A percentile compares a stretch with the other conserved stretches of the same genome.
These are phyloP conservation scores for Tachina fera DNA, from an alignment of 2,888 invertebrate species.

Conservation along the genomic window DNA sequence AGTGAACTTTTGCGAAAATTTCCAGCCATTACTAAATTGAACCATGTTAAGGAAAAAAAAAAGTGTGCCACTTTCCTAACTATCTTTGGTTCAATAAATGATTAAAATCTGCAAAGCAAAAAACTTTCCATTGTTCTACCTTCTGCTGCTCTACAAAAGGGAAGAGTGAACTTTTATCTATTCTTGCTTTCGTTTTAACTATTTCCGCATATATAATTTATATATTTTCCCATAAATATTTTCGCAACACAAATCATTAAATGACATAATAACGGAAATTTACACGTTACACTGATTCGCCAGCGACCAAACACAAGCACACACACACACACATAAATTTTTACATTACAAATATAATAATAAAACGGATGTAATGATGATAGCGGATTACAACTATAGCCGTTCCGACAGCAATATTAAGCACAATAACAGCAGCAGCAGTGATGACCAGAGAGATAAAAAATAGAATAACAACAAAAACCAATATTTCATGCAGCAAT, in stretches of 20 bases:
- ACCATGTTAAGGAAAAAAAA: not conserved
- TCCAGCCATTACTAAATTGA: slow-evolving; percentile 27
- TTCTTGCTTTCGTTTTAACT: not conserved
- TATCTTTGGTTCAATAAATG: slow-evolving; percentile 31
- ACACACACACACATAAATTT: not conserved
- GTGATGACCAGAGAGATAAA: slow-evolving; percentile 56
- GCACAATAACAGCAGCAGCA: not conserved
- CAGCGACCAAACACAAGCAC: not conserved
- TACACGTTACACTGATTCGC: slow-evolving; percentile 65
- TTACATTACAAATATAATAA: slow-evolving; percentile 10
- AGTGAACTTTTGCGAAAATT: not conserved
- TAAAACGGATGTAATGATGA: slow-evolving; percentile 68
- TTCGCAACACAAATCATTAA: slow-evolving; percentile 68
- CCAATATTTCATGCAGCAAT: slow-evolving; percentile 67
- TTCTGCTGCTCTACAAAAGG: slow-evolving; percentile 7
- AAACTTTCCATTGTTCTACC: slow-evolving; percentile 16
- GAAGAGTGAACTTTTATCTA: slow-evolving; percentile 11
- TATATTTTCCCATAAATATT: slow-evolving; percentile 69
- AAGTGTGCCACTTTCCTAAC: slow-evolving; percentile 51
- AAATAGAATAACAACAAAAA: slow-evolving; percentile 36
- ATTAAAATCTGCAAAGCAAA: slow-evolving; percentile 59
- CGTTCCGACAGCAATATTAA: slow-evolving; percentile 34
- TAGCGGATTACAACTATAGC: slow-evolving; percentile 40
- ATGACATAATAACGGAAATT: slow-evolving; percentile 72
- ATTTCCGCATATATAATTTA: slow-evolving; percentile 30